Conservation (phyloP, 2,113 vertebrate species). For the Saccopteryx leptura region DNA sequence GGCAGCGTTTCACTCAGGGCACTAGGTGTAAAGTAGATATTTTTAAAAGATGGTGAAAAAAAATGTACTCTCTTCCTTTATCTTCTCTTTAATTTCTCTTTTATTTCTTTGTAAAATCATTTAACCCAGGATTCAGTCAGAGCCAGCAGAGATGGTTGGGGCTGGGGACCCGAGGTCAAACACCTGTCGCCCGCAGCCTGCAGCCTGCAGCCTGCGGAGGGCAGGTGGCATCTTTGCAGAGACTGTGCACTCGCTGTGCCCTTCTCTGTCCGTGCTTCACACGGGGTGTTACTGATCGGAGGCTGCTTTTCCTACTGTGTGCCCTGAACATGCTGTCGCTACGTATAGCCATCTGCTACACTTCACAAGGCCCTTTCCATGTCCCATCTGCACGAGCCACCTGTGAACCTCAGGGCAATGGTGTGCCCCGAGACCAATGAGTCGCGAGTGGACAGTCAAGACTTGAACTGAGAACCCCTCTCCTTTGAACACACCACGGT, state of each 20-base stretch:
- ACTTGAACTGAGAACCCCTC: neutral
- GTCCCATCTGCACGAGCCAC: neutral
- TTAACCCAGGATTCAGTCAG: neutral
- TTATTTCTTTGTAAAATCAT: neutral
- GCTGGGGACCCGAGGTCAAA: neutral
- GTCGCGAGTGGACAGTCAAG: neutral
- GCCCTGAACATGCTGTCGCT: neutral
- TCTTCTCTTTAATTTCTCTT: neutral
- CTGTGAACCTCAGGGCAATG: neutral
- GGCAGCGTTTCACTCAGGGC: neutral
- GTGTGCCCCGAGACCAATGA: conserved; percentile 15
- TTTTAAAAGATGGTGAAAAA: neutral
- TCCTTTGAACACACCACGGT: neutral
- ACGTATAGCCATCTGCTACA: neutral
- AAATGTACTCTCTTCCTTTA: neutral
- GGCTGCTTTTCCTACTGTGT: neutral
- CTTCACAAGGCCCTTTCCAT: neutral
- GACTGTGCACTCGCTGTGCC: rapidly evolving
- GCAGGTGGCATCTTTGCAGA: neutral
- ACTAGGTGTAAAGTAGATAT: neutral
- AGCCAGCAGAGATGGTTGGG: neutral
- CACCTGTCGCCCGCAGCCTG: too few relatives aligned
- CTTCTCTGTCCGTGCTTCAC: neutral
- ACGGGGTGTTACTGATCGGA: neutral
- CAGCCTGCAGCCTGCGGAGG: too few relatives aligned